Percentiles rank a stretch among this genome's conserved stretches.
phyloP scores from a whole-genome alignment of 2,113 vertebrate genomes.

The Hippocampus mohnikei region DNA sequence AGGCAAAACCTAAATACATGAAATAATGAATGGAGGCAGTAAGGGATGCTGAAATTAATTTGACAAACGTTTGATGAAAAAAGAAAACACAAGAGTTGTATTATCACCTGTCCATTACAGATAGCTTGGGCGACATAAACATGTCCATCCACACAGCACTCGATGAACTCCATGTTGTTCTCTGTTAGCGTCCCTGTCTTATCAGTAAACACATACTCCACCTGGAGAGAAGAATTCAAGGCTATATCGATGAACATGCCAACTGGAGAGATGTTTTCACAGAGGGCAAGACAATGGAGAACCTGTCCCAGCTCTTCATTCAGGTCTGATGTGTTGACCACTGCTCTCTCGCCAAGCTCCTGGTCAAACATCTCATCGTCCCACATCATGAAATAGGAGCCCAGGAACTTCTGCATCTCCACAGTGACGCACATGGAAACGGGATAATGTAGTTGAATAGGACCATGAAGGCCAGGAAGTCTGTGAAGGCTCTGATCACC shows the following conservation, averaged over 20 bases:
- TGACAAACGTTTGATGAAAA: neutral
- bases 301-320: conserved; percentile 98
- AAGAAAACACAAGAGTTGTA: neutral
- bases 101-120: conserved; percentile 88
- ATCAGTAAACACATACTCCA: conserved; percentile 97
- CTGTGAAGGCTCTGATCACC: conserved; percentile 89
- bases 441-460: conserved; percentile 99
- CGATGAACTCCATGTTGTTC: conserved; percentile 98
- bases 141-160: conserved; percentile 93
- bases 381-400: conserved; percentile 96
- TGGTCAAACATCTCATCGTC: conserved; percentile 97
- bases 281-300: neutral
- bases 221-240: conserved; percentile 65
- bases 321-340: conserved; percentile 96
- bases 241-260: neutral
- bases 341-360: conserved; percentile 83
- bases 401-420: conserved; percentile 99
- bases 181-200: conserved; percentile 96
- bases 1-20: conserved; percentile 74
- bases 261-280: neutral
- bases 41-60: neutral
- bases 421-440: conserved; percentile 99
- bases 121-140: conserved; percentile 85
- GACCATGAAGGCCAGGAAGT: conserved; percentile 98
- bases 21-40: neutral